A percentile compares a stretch with the other conserved stretches of the same genome.
Evolutionary conservation across 2,888 invertebrate genomes (phyloP).

Genomic region (Chouioia cunea): DNA sequence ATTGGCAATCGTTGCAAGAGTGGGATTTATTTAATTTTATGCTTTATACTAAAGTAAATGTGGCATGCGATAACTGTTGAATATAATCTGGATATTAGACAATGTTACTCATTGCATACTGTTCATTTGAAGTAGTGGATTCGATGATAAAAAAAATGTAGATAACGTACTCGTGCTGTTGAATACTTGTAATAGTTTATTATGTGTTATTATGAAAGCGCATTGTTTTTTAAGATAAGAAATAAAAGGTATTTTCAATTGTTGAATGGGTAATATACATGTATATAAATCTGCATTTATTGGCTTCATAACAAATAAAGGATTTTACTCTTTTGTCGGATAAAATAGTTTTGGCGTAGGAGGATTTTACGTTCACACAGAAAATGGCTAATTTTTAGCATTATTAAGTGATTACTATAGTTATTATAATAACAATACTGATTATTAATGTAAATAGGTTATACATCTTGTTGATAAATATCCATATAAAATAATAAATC

Average conservation of each 20-base stretch:
- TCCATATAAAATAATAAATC: slow-evolving; percentile 17
- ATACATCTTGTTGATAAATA: slow-evolving; percentile 25
- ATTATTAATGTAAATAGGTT: slow-evolving; percentile 31
- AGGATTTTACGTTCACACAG: too few relatives aligned
- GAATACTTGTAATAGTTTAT: slow-evolving; percentile 28
- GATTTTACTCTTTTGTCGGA: too few relatives aligned
- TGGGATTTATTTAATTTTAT: not conserved
- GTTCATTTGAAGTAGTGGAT: slow-evolving; percentile 33
- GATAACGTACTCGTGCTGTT: slow-evolving; percentile 13
- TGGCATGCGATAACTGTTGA: slow-evolving; percentile 11
- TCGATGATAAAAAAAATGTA: slow-evolving; percentile 7
- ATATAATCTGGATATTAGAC: slow-evolving; percentile 11
- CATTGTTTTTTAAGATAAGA: slow-evolving; percentile 1
- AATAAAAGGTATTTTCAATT: not conserved
- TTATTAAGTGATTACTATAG: slow-evolving; percentile 10
- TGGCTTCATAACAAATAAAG: too few relatives aligned
- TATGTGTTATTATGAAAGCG: not conserved
- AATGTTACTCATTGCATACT: slow-evolving; percentile 19
- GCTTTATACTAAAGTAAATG: slow-evolving; percentile 3
- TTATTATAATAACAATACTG: slow-evolving; percentile 8
- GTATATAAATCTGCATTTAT: too few relatives aligned
- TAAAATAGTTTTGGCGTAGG: too few relatives aligned
- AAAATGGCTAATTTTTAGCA: not conserved
- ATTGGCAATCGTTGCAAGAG: slow-evolving; percentile 6
- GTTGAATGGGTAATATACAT: not conserved